phyloP scores from a whole-genome alignment of 1,140 invertebrate genomes.

The Rhopalosiphum maidis region DNA sequence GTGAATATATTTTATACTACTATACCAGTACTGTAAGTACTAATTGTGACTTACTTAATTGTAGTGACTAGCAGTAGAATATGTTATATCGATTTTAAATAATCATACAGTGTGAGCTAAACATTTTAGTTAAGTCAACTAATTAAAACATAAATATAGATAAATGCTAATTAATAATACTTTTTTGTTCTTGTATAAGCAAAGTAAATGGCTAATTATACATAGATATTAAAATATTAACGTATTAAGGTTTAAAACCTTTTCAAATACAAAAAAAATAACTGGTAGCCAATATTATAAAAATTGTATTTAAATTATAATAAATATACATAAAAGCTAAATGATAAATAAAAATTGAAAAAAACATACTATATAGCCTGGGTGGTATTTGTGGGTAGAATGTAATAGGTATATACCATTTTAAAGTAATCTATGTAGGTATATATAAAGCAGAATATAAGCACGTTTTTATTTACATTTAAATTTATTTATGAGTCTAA shows the following conservation, averaged over 20 bases:
- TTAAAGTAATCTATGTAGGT: neutral
- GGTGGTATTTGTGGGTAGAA: slow-evolving; percentile 34
- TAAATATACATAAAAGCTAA: neutral
- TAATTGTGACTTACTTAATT: too few species aligned
- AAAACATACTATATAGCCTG: neutral
- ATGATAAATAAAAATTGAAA: neutral
- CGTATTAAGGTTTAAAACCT: neutral
- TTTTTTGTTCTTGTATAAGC: neutral
- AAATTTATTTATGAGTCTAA: neutral
- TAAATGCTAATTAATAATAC: neutral
- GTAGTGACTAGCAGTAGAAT: neutral
- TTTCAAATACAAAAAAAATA: neutral
- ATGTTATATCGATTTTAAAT: neutral
- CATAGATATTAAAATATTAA: neutral
- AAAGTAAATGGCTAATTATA: neutral
- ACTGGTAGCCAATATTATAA: neutral
- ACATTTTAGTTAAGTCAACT: neutral
- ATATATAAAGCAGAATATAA: neutral
- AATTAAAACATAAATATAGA: neutral
- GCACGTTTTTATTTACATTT: neutral
- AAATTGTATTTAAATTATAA: neutral
- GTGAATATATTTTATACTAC: too few species aligned
- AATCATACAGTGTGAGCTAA: neutral
- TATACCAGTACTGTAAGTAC: too few species aligned
- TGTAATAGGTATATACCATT: neutral